Conservation (phyloP, 2,888 invertebrate genomes). For the Sphecodes monilicornis region DNA sequence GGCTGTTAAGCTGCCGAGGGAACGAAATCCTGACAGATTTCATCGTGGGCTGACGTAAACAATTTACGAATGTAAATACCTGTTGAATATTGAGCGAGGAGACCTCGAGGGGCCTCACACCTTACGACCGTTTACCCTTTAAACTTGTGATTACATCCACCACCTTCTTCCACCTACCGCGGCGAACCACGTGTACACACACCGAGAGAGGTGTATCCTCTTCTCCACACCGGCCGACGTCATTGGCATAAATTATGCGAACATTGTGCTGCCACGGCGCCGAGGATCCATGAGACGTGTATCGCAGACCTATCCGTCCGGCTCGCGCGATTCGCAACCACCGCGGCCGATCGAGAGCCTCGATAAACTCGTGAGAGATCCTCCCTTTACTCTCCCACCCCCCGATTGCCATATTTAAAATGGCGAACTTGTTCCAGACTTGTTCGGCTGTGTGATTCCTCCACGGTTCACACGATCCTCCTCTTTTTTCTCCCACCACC, state of each 20-base stretch:
- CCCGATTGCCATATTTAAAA: slow-evolving; percentile 12
- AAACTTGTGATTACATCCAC: slow-evolving; percentile 77
- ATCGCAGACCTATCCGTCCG: slow-evolving; percentile 46
- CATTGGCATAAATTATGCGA: slow-evolving; percentile 77
- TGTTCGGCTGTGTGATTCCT: slow-evolving; percentile 2
- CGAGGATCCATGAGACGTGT: slow-evolving; percentile 37
- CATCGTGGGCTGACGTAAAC: slow-evolving; percentile 83
- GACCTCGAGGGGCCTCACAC: slow-evolving; percentile 74
- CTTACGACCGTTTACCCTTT: slow-evolving; percentile 79
- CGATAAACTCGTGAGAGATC: slow-evolving; percentile 47
- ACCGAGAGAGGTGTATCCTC: slow-evolving; percentile 53
- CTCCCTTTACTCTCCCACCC: not conserved
- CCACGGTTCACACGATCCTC: not conserved
- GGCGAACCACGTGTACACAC: slow-evolving; percentile 38
- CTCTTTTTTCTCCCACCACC: not conserved
- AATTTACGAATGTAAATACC: slow-evolving; percentile 84
- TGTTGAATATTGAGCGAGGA: slow-evolving; percentile 80
- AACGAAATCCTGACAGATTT: slow-evolving; percentile 83
- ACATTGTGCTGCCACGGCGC: slow-evolving; percentile 62
- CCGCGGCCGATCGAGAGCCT: slow-evolving; percentile 42
- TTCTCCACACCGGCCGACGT: slow-evolving; percentile 47
- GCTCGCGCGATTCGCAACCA: slow-evolving; percentile 42
- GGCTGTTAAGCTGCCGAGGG: slow-evolving; percentile 69
- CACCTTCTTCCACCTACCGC: slow-evolving; percentile 68
- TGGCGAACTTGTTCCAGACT: slow-evolving; percentile 12